These are phyloP conservation scores for Eristalis arbustorum DNA, from an alignment of 2,888 invertebrate genomes.

Conservation along the genomic window DNA sequence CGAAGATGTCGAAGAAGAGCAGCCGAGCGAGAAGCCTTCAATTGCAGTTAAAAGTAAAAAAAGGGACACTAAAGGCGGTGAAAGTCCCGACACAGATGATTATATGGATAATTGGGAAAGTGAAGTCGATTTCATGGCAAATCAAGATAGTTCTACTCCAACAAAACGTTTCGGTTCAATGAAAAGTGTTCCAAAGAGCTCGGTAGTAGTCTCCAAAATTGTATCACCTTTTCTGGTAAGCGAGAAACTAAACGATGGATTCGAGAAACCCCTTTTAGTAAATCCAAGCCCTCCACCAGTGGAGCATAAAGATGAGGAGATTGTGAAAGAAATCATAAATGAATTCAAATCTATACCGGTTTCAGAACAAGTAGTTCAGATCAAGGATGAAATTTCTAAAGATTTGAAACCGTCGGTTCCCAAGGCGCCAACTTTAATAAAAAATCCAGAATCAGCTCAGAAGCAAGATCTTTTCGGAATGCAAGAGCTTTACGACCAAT, in stretches of 20 bases:
- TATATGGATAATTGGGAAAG: slow-evolving; percentile 80
- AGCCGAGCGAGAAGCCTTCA: background rate
- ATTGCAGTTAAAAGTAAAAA: background rate
- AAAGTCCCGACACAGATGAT: slow-evolving; percentile 79
- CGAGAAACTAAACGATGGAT: slow-evolving; percentile 61
- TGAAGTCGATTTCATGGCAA: slow-evolving; percentile 75
- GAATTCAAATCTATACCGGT: background rate
- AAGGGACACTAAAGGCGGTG: slow-evolving; percentile 56
- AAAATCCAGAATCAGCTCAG: background rate
- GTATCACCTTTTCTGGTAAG: background rate
- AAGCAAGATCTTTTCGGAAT: slow-evolving; percentile 74
- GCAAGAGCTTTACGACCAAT: slow-evolving; percentile 78
- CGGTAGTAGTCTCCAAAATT: background rate
- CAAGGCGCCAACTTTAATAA: background rate
- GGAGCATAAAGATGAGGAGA: background rate
- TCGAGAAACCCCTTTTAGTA: slow-evolving; percentile 73
- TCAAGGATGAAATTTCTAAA: background rate
- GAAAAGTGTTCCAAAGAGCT: background rate
- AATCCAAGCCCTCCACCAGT: slow-evolving; percentile 74
- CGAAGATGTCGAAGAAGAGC: background rate
- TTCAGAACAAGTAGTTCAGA: background rate
- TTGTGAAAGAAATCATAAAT: background rate
- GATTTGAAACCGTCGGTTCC: background rate
- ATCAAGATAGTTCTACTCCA: slow-evolving; percentile 74
- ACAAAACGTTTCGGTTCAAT: slow-evolving; percentile 39